Base-by-base conservation (phyloP, 2,888 invertebrate genomes). In the Onthophagus sagittarius region DNA sequence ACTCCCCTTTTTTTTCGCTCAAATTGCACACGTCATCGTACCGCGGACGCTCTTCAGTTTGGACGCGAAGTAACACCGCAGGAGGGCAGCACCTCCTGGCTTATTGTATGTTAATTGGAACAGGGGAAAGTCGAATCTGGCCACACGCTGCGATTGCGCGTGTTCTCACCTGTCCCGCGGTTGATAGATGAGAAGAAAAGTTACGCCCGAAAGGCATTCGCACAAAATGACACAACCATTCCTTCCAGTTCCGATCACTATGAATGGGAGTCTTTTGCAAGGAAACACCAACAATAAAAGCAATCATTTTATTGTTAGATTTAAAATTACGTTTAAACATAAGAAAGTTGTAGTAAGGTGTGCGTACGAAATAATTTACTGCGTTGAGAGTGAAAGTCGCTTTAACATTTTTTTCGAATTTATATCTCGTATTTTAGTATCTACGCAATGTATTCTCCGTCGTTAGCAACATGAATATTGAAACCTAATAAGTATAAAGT, bases 91-190 rank as follows among this genome's bases (percentile, higher is more conserved):
- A 83, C 82, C 82, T 83, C 82, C 81, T 77, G 80, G 78, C 78
- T 79, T 77, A 83, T 83, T 82, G 83, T 83, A 83, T 83, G 83
- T 77, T 83, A 83, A 83, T 82, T 82, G 82, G 80, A 81, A 82
- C 82, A 81, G 75, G 81, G 79, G 79, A 81, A 83, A 81, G 79
- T 79, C 79, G 71, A 77, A 76, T 76, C 75, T 74, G 77, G 71
- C 74, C 76, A 79, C 81, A 79, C 77, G 79, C 79, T 77, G 80
- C 67, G 72, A 70, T 74, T 62, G 75, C 74, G 74, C 75, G 76
- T 78, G 77, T 79, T 79, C 78, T 81, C 81, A 81, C 81, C 81
- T 81, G 80, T 73, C 72, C 77, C 69, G 23, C 64, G 23, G 69
- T 74, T 78, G 78, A 79, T 77, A 74, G 78, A 80, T 80, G 78